Evolutionary conservation across 2,888 invertebrate species (phyloP), one percentile per base, ranked within the genome.

Genomic region (Cryptocephalus primarius): DNA sequence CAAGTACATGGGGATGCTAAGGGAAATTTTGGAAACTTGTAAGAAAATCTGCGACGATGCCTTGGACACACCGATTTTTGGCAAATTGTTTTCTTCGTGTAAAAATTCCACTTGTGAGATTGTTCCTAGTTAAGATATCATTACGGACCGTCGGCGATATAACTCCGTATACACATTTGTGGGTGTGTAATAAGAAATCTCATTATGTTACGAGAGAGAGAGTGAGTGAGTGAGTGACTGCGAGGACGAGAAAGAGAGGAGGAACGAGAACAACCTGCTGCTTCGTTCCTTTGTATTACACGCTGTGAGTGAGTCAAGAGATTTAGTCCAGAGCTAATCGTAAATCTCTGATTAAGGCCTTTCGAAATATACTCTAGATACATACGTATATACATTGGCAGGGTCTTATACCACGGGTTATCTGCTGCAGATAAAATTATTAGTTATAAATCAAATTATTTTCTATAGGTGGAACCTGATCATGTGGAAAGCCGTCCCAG

Each of bases 371-470:
- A 43, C 14, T 42, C 34, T 33, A 14, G 14, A 33, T 33, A 33
- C 12, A 10, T 12, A 31, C 11, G 11, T 10, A 41, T 31, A 41
- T 33, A 43, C 43, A 32, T 11, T 22, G 36, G 32, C 42, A 36
- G 36, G 34, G 41, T 34, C 33, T 14, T 33, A 22, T 33, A 36
- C 36, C 12, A 36, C 36, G 36, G 36, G 36, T 36, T 48, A 48
- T 46, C 43, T 47, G 38, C 46, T 38, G 42, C 49, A 38, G 44
- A 60, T 60, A 58, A 60, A 61, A 61, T 63, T 61, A 58, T 61
- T 59, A 55, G 60, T 55, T 58, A 61, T 63, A 63, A 63, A 63
- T 63, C 63, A 61, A 58, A 60, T 55, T 54, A 59, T 58, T 57
- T 55, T 57, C 55, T 53, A 58, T 58, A 12, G 36, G 12, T 54